Conservation (phyloP, 2,888 invertebrate genomes). For the Synergus japonicus region DNA sequence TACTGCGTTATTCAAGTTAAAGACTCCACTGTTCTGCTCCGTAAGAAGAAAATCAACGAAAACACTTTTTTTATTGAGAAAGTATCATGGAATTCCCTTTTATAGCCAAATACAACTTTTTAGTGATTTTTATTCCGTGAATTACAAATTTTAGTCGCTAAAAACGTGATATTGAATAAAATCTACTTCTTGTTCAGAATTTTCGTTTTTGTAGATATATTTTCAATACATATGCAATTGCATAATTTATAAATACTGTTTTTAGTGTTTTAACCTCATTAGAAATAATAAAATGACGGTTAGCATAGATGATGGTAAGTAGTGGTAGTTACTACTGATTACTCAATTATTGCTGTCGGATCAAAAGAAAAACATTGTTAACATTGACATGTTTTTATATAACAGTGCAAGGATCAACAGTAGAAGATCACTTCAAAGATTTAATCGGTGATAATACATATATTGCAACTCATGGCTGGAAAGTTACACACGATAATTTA, state of each 20-base stretch:
- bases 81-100: too few species aligned
- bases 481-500: conserved; percentile 73
- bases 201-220: too few species aligned
- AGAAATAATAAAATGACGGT: background rate
- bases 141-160: too few species aligned
- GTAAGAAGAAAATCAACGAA: too few species aligned
- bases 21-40: too few species aligned
- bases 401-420: conserved; percentile 59
- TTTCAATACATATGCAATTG: background rate
- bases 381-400: background rate
- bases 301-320: conserved; percentile 5
- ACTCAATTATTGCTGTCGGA: background rate
- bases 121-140: too few species aligned
- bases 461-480: conserved; percentile 47
- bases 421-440: conserved; percentile 60
- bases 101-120: too few species aligned
- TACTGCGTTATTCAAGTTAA: too few species aligned
- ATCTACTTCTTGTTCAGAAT: too few species aligned
- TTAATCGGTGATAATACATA: conserved; percentile 48
- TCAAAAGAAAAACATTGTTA: background rate
- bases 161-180: too few species aligned
- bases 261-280: background rate
- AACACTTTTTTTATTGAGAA: too few species aligned
- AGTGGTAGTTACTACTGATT: background rate
- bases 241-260: background rate